Evolutionary conservation across 2,797 vertebrate genomes (phyloP).

Genomic region (Adrianichthys oophorus): DNA sequence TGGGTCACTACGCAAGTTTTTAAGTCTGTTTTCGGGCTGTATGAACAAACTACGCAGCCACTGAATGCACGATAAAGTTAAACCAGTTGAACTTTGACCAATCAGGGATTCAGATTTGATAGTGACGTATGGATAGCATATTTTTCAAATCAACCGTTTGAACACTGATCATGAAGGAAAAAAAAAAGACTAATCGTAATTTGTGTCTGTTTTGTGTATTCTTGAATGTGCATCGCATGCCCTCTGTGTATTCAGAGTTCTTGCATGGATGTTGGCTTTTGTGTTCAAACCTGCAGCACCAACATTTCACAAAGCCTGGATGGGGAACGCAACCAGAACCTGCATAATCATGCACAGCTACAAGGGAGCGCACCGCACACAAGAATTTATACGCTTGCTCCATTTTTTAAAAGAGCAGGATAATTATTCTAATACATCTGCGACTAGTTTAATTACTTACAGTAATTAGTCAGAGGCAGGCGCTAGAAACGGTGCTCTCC

Average conservation of each 20-base stretch:
- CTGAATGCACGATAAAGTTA: too few relatives aligned
- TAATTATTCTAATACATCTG: slow-evolving; percentile 36
- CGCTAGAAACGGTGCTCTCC: slow-evolving; percentile 30
- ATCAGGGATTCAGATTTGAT: too few relatives aligned
- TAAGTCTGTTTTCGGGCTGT: too few relatives aligned
- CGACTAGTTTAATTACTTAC: slow-evolving; percentile 79
- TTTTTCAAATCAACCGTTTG: too few relatives aligned
- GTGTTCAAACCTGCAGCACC: neutral
- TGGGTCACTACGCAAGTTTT: too few relatives aligned
- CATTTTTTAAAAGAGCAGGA: slow-evolving; percentile 32
- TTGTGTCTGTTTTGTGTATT: too few relatives aligned
- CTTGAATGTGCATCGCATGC: too few relatives aligned
- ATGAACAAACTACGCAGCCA: too few relatives aligned
- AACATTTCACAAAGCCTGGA: slow-evolving; percentile 10
- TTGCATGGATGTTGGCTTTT: neutral
- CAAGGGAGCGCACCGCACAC: neutral
- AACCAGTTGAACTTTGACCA: too few relatives aligned
- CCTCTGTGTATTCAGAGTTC: neutral
- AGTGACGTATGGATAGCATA: too few relatives aligned
- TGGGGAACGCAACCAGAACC: neutral
- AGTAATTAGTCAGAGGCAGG: slow-evolving; percentile 71
- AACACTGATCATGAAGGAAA: too few relatives aligned
- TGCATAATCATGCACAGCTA: slow-evolving; percentile 2
- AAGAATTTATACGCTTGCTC: slow-evolving; percentile 3
- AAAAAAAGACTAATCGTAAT: too few relatives aligned